phyloP scores from a whole-genome alignment of 2,113 vertebrate genomes.

The Perognathus longimembris region DNA sequence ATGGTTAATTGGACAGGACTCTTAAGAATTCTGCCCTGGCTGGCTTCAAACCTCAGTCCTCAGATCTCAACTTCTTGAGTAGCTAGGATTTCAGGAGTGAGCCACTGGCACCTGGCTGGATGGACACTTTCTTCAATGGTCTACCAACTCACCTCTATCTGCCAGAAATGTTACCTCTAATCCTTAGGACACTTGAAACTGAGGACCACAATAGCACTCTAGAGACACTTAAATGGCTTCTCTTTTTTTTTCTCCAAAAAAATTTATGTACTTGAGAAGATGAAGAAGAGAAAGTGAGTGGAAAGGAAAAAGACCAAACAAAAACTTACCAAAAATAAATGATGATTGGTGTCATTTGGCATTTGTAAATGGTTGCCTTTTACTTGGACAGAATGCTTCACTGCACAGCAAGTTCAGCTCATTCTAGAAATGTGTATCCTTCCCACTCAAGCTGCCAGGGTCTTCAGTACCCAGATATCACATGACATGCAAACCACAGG shows the following conservation, averaged over 20 bases:
- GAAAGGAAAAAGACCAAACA: conserved; percentile 65
- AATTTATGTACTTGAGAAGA: conserved; percentile 52
- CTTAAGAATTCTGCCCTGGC: no score
- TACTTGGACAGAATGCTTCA: not conserved
- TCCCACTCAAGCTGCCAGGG: not conserved
- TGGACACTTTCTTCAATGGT: not conserved
- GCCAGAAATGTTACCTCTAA: conserved; percentile 12
- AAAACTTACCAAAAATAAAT: conserved; percentile 66
- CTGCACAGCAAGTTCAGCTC: not conserved
- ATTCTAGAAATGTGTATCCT: not conserved
- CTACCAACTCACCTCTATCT: not conserved
- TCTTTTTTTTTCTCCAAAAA: no score
- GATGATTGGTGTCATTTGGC: not conserved
- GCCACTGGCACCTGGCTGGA: no score
- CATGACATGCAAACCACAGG: not conserved
- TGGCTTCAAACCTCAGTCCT: no score
- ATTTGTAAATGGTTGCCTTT: not conserved
- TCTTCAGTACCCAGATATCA: not conserved
- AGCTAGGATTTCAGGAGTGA: no score
- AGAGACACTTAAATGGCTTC: conserved; percentile 4
- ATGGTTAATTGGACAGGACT: no score
- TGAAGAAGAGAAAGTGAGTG: conserved; percentile 45
- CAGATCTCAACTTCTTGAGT: no score
- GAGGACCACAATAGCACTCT: not conserved
- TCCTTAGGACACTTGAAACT: not conserved